phyloP scores from a whole-genome alignment of 2,888 invertebrate species.

The Dusona sp. region DNA sequence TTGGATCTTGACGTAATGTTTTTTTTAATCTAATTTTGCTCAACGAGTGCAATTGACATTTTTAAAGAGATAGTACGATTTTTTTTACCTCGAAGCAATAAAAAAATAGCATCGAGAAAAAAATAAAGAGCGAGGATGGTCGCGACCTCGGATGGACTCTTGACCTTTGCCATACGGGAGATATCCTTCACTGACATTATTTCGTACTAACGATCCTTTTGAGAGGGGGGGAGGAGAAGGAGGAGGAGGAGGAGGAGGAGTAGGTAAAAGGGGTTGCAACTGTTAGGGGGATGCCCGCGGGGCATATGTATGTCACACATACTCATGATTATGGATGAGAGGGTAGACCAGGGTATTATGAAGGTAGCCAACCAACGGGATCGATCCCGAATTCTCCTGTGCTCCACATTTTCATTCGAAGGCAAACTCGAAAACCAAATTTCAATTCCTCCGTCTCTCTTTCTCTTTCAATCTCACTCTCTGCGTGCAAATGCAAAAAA shows the following conservation, averaged over 20 bases:
- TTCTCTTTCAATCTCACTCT: background rate
- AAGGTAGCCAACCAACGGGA: conserved; percentile 72
- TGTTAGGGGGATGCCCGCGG: conserved; percentile 56
- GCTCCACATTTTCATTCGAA: conserved; percentile 57
- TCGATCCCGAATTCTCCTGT: conserved; percentile 74
- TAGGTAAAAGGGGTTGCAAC: conserved; percentile 62
- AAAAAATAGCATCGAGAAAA: conserved; percentile 51
- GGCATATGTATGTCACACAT: conserved; percentile 79
- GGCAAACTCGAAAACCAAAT: conserved; percentile 54
- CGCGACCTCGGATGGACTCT: conserved; percentile 79
- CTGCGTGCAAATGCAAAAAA: conserved; percentile 5
- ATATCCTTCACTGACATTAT: conserved; percentile 80
- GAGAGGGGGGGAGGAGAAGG: conserved; percentile 53
- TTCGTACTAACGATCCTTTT: conserved; percentile 81
- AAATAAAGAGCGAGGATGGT: conserved; percentile 60
- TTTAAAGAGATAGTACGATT: background rate
- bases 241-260: conserved; percentile 55
- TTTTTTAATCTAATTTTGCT: background rate
- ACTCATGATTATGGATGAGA: conserved; percentile 82
- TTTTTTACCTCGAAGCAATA: background rate
- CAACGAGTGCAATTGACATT: background rate
- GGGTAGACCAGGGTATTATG: conserved; percentile 72
- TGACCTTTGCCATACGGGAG: conserved; percentile 80
- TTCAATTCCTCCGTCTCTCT: conserved; percentile 26
- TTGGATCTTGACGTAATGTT: background rate